Base-by-base conservation (phyloP, 2,888 invertebrate species). In the Philereme transversata region DNA sequence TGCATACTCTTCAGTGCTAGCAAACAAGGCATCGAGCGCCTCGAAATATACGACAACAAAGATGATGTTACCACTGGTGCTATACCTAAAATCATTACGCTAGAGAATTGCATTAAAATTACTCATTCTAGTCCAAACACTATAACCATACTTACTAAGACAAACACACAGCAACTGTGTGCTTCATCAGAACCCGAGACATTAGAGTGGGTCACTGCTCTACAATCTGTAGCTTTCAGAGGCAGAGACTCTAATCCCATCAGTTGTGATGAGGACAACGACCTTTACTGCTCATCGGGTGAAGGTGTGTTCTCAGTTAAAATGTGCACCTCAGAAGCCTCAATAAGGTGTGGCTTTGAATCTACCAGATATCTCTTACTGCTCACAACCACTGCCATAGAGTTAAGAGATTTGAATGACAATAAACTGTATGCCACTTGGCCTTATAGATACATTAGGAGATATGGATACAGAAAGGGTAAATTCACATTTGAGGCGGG, bases 401-500 rank as follows among this genome's bases (percentile, higher is more conserved):
- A 97, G 82, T 85, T 97, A 69, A 93, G 95, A 77, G 94, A 95
- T 75, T 90, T 94, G 53, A 94, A 94, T 76, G 93, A 95, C 70
- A 94, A 93, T 72, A 94, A 94, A 69, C 84, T 95, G 22, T 88
- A 95, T 73, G 96, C 95, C 64, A 96, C 95, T 51, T 97, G 97
- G 97, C 97, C 97, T 49, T 97, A 97, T 82, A 94, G 96, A 71
- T 97, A 95, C 78, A 97, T 97, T 68, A 93, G 97, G 64, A 93
- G 96, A 64, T 97, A 97, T 83, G 97, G 97, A n/a, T 96, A 97
- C 75, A 95, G 96, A 71, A 95, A 96, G 81, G 97, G 96, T 46
- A 96, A 96, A 83, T 97, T 97, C 78, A 97, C 96, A 41, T 97
- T 97, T 84, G 97, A 97, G 92, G 97, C 97, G 22, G 97, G 97